Evolutionary conservation across 2,113 vertebrate species (phyloP).

Genomic region (Chionodraco myersi): DNA sequence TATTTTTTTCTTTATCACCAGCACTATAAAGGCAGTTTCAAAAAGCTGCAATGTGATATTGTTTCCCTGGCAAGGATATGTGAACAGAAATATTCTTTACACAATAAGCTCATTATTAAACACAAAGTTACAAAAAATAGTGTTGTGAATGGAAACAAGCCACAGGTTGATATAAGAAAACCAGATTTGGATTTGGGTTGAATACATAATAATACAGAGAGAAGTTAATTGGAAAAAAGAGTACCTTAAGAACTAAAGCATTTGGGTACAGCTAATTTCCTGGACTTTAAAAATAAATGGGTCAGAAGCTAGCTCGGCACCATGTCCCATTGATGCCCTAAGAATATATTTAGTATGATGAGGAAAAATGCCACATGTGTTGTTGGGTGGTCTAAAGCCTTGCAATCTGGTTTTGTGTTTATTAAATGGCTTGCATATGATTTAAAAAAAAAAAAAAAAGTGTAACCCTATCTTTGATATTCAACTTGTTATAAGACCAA

Average conservation of each 20-base stretch:
- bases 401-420: too few species aligned
- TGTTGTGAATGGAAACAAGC: background rate
- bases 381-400: too few species aligned
- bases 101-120: background rate
- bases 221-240: too few species aligned
- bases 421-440: too few species aligned
- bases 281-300: background rate
- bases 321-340: background rate
- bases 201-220: background rate
- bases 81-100: background rate
- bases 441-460: too few species aligned
- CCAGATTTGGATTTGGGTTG: background rate
- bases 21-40: background rate
- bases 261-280: background rate
- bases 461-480: too few species aligned
- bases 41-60: background rate
- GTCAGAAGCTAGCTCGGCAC: fast-evolving
- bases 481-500: too few species aligned
- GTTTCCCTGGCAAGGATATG: background rate
- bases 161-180: background rate
- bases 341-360: too few species aligned
- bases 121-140: slow-evolving; percentile 1
- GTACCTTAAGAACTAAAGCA: background rate
- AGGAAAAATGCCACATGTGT: too few species aligned
- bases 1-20: background rate